Evolutionary conservation across 2,113 vertebrate genomes (phyloP), one percentile per base, ranked within the genome.

Genomic region (Takifugu flavidus): DNA sequence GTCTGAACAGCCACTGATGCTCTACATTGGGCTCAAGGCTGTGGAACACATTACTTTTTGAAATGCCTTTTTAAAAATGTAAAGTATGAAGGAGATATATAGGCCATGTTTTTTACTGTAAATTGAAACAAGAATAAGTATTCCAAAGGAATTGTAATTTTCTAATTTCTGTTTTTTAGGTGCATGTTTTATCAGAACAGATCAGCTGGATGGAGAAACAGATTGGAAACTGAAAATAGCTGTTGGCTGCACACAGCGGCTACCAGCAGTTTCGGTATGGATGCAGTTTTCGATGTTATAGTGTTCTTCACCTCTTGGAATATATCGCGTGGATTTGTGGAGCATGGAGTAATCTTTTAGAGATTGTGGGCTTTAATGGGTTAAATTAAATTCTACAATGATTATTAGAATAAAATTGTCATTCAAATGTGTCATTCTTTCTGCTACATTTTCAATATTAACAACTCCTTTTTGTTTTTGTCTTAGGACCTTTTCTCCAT

Each of bases 161-260:
- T 20, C 20, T 20, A 20, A 20, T 20, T 20, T 20, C 20, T 20
- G 28, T 3, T 34, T 79, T 83, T 34, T 83, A 99, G 96, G 96
- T 44, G 82, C 94, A 0, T 98, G 96, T 82, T 99, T 98, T 82
- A 95, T 99, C 85, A 89, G 95, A 63, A 98, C 95, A 3, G 97
- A 99, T 70, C 97, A 98, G 84, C 93, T 99, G 0, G 97, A 99
- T 49, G 97, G 97, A 54, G 97, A 98, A 75, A 99, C 96, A 0
- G 97, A 99, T 85, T 99, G 97, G 97, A 99, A 99, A 68, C 91
- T 98, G 74, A 98, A 95, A 82, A 91, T 98, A 39, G 94, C 94
- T 0, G 97, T 99, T 27, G 90, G 89, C 72, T 99, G 95, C 87
- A 98, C 97, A 0, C 97, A 98, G 45, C 90, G 95, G 53, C 91